A percentile compares a stretch with the other conserved stretches of the same genome.
Evolutionary conservation across 2,888 invertebrate genomes (phyloP).

Genomic region (Spilosoma lubricipeda): DNA sequence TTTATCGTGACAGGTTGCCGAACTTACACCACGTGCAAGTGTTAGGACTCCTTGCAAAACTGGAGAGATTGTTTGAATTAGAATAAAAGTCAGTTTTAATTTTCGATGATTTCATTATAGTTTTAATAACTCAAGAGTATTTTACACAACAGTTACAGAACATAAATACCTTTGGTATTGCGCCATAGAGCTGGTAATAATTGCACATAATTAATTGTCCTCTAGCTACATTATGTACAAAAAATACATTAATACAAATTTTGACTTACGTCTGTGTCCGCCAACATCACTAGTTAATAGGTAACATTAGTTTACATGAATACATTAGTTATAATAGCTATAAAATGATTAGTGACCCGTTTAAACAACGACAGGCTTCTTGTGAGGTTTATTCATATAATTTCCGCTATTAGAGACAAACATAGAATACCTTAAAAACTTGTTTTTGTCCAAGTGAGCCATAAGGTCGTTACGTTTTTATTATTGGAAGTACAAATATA

Average conservation of each 20-base stretch:
- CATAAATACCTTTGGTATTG: slow-evolving; percentile 85
- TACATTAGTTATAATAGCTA: slow-evolving; percentile 51
- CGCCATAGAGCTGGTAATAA: slow-evolving; percentile 77
- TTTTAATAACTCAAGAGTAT: slow-evolving; percentile 80
- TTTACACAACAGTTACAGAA: slow-evolving; percentile 84
- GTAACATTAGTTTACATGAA: slow-evolving; percentile 68
- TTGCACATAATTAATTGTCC: slow-evolving; percentile 81
- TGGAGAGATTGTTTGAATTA: too few relatives aligned
- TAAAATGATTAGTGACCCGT: slow-evolving; percentile 50
- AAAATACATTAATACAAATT: slow-evolving; percentile 80
- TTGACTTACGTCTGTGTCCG: slow-evolving; percentile 40
- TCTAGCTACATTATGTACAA: slow-evolving; percentile 83
- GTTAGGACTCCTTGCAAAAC: too few relatives aligned
- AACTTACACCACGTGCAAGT: too few relatives aligned
- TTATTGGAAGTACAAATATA: slow-evolving; percentile 38
- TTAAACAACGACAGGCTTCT: slow-evolving; percentile 4
- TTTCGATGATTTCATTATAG: slow-evolving; percentile 61
- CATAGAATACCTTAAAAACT: background rate
- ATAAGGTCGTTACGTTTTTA: slow-evolving; percentile 19
- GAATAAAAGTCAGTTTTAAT: slow-evolving; percentile 32
- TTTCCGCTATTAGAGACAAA: background rate
- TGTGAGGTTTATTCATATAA: background rate
- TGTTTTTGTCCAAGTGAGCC: background rate
- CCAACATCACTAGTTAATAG: slow-evolving; percentile 66
- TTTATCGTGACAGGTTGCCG: too few relatives aligned